These are phyloP conservation scores for Heterodera carotae DNA, from an alignment of 1,140 invertebrate species.

Conservation along the genomic window DNA sequence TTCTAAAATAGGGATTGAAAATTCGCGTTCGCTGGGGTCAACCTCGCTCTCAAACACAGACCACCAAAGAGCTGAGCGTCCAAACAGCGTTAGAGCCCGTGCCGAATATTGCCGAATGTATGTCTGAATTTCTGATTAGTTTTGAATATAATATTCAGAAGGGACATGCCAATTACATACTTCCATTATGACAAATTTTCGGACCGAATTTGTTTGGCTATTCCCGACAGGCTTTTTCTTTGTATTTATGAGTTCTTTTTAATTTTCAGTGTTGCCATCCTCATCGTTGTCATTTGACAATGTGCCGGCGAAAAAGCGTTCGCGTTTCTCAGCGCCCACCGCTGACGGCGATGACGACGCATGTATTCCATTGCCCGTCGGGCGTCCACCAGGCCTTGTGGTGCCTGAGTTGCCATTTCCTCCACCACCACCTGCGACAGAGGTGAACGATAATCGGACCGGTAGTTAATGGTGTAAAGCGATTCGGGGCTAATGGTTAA, in stretches of 20 bases:
- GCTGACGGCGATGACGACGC: background rate
- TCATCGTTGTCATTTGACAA: slow-evolving; percentile 28
- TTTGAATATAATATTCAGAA: too few species aligned
- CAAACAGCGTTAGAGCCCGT: slow-evolving; percentile 50
- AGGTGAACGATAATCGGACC: slow-evolving; percentile 3
- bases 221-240: too few species aligned
- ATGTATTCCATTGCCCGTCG: slow-evolving; percentile 4
- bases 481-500: too few species aligned
- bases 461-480: too few species aligned
- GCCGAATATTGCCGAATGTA: slow-evolving; percentile 58
- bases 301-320: slow-evolving; percentile 25
- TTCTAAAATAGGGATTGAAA: slow-evolving; percentile 74
- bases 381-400: background rate
- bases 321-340: background rate
- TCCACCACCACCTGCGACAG: slow-evolving; percentile 2
- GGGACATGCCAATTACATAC: too few species aligned
- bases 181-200: background rate
- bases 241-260: background rate
- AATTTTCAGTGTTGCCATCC: slow-evolving; percentile 48
- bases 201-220: background rate
- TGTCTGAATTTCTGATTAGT: slow-evolving; percentile 32
- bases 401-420: slow-evolving; percentile 10
- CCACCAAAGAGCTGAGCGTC: slow-evolving; percentile 33
- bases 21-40: slow-evolving; percentile 93
- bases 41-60: slow-evolving; percentile 50